Conservation (phyloP, 2,797 vertebrate genomes). For the Esox masquinongy region DNA sequence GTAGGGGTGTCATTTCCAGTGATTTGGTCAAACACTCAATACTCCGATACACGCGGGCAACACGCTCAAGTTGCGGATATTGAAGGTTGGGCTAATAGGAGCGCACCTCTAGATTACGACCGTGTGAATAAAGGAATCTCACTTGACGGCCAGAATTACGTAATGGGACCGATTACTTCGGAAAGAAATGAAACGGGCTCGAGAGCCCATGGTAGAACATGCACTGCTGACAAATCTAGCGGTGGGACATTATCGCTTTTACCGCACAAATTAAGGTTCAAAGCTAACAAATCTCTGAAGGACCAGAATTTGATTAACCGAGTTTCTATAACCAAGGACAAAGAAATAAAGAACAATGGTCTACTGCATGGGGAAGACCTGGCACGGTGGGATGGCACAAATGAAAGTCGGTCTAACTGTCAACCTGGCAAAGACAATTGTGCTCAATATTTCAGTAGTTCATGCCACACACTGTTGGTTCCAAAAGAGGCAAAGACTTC, state of each 20-base stretch:
- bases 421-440: not conserved
- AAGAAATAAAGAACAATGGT: not conserved
- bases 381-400: not conserved
- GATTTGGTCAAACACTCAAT: not conserved
- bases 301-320: not conserved
- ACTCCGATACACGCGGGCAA: not conserved
- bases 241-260: constrained; percentile 20
- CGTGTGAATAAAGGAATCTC: not conserved
- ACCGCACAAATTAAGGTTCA: constrained; percentile 61
- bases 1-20: not conserved
- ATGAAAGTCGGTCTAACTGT: not conserved
- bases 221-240: not conserved
- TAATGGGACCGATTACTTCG: not conserved
- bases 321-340: not conserved
- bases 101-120: not conserved
- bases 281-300: constrained; percentile 25
- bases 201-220: not conserved
- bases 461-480: not conserved
- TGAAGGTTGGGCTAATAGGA: not conserved
- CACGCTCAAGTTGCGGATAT: not conserved
- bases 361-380: not conserved
- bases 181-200: constrained; percentile 4
- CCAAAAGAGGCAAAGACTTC: not conserved
- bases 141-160: not conserved
- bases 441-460: not conserved